These are phyloP conservation scores for Tachypleus tridentatus DNA, from an alignment of 1,140 invertebrate genomes.

Conservation along the genomic window DNA sequence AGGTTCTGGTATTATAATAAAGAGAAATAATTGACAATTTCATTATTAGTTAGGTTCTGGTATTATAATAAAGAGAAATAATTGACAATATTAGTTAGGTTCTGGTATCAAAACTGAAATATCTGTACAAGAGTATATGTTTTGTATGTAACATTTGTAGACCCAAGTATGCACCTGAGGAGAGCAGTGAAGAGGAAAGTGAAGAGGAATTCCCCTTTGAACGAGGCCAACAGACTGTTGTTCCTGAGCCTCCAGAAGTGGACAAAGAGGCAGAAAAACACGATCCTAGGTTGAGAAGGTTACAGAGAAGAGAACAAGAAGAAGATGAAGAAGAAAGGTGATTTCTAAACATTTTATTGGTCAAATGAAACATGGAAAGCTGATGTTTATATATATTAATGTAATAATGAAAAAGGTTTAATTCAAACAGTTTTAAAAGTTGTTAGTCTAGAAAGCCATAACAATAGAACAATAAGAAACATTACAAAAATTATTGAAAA, in stretches of 20 bases:
- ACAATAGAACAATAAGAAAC: too few relatives aligned
- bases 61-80: too few relatives aligned
- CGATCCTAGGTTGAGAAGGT: slow-evolving; percentile 45
- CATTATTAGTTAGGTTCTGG: too few relatives aligned
- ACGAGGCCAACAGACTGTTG: slow-evolving; percentile 10
- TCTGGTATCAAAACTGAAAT: too few relatives aligned
- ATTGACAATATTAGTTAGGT: too few relatives aligned
- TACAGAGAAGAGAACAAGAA: slow-evolving; percentile 40
- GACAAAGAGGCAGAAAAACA: slow-evolving; percentile 38
- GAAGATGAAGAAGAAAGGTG: slow-evolving; percentile 36
- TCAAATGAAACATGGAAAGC: not conserved
- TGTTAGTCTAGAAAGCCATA: too few relatives aligned
- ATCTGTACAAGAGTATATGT: slow-evolving; percentile 4
- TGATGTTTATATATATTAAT: too few relatives aligned
- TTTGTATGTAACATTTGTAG: slow-evolving; percentile 14
- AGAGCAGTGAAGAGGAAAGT: slow-evolving; percentile 61
- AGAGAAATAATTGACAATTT: too few relatives aligned
- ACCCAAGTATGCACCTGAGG: slow-evolving; percentile 77
- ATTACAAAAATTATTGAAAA: too few relatives aligned
- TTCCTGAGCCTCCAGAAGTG: slow-evolving; percentile 5
- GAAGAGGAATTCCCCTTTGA: slow-evolving; percentile 27
- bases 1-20: too few relatives aligned
- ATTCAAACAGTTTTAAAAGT: too few relatives aligned
- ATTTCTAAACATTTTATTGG: not conserved
- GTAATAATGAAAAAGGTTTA: too few relatives aligned